Evolutionary conservation across 2,113 vertebrate genomes (phyloP), one percentile per base, ranked within the genome.

Genomic region (Spermophilus dauricus): DNA sequence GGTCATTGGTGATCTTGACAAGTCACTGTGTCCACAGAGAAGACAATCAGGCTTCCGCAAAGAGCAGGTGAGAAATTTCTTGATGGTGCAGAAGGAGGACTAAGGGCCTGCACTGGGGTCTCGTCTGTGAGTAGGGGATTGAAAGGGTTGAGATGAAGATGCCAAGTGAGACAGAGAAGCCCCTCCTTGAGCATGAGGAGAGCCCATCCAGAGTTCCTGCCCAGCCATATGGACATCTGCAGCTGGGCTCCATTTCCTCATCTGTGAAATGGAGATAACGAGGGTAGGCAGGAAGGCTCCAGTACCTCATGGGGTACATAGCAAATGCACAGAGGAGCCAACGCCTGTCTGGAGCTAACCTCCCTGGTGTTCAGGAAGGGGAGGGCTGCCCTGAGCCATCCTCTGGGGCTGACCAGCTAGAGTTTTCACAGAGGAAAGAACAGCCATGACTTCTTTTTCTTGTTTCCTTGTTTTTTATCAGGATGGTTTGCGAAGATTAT

Each of bases 401-500:
- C 53, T 42, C 26, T 65, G 67, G 51, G 34, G 45, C 24, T 4
- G 2, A 4, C 67, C 1, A 20, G 42, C 34, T 37, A 3, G 63
- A 6, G 8, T 53, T 37, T 30, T 26, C 86, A 32, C 0, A 45
- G 18, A 26, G 39, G 18, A 53, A 45, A 45, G 76, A 22, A 53
- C 1, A 61, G 20, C 42, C 42, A 4, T 91, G 75, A 98, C 97
- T 87, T 96, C 65, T 20, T 30, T 34, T 65, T 63, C 26, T 94
- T 87, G 82, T 96, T 26, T 73, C 37, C 96, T 98, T 93, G 39
- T 16, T 98, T 98, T 96, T 95, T 97, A 86, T 97, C 98, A 99
- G 99, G 99, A 99, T 96, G 99, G 99, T 76, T 98, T 99, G 91
- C 99, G 99, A 98, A 99, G 99, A 98, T 98, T 99, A 96, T 99